A percentile compares a stretch with the other conserved stretches of the same genome.
These are phyloP conservation scores for Anolis sagrei DNA, from an alignment of 2,113 vertebrate genomes.

Conservation along the genomic window DNA sequence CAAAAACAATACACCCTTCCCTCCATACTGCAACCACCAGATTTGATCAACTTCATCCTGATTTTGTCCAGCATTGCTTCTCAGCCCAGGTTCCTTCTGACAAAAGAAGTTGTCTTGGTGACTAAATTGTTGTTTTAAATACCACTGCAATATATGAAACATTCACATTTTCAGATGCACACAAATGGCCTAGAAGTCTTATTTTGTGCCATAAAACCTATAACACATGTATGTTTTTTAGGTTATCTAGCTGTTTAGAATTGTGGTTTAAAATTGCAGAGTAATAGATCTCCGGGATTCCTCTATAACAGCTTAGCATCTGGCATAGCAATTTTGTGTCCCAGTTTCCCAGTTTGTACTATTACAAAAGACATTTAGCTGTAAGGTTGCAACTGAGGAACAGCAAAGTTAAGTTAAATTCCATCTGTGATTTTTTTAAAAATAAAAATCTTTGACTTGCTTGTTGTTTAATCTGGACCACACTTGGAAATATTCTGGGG, in stretches of 20 bases:
- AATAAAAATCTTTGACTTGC: background rate
- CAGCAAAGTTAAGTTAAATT: background rate
- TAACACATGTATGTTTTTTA: background rate
- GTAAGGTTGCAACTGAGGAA: background rate
- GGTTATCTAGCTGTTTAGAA: background rate
- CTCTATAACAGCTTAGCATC: background rate
- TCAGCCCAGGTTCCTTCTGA: too few species aligned
- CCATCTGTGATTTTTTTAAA: background rate
- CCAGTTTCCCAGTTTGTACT: background rate
- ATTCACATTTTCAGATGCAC: background rate
- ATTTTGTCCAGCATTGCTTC: too few species aligned
- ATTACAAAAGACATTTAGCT: background rate
- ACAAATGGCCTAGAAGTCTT: background rate
- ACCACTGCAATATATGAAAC: background rate
- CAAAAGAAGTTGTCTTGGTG: background rate
- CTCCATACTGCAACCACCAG: too few species aligned
- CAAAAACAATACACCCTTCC: too few species aligned
- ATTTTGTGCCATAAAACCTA: background rate
- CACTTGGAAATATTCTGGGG: background rate
- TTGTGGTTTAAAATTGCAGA: conserved; percentile 9
- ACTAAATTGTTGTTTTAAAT: background rate
- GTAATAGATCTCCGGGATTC: background rate
- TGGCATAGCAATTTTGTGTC: background rate
- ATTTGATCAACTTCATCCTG: too few species aligned
- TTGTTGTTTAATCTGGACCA: background rate